Base-by-base conservation (phyloP, 2,113 vertebrate genomes). In the Otocyon megalotis region DNA sequence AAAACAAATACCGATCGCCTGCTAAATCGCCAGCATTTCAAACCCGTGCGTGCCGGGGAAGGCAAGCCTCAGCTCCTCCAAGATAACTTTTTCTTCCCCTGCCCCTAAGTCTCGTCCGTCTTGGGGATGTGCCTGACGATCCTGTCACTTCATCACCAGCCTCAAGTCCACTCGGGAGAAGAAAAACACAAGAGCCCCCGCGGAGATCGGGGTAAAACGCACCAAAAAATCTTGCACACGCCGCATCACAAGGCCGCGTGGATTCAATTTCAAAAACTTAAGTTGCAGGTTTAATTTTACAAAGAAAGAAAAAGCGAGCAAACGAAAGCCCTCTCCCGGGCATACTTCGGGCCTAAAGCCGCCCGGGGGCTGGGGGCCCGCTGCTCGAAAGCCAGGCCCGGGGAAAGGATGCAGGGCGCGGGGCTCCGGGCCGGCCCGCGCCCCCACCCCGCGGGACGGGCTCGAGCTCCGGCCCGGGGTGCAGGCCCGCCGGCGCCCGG, bases 261-360 rank as follows among this genome's bases (percentile, higher is more conserved):
- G 67, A 65, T 48, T 50, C 87, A 13, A 95, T 92, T 77, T 60
- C 72, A 58, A 90, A 86, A 97, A 97, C 96, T 97, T 93, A 50
- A 82, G 15, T 26, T 1, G 35, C 56, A 56, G 88, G 24, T 43
- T 93, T 88, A 32, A 79, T 92, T 92, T 92, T 86, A 37, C 67
- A 92, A 48, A 74, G 8, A 5, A 50, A 37, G 43, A 32, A n/a
- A 28, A 60, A 24, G 35, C 28, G 43, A 14, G 80, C 67, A 24
- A 77, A 94, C 53, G 11, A 53, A 71, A 43, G 63, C 65, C 32
- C 0, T 17, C 17, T 77, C 84, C n/a, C 35, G 43, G 35, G 4
- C 22, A n/a, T 17, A 19, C 54, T 14, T 5, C 9, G 11, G 88
- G 56, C 80, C 84, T 89, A 43, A 56, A 16, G 81, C 72, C 56